A percentile compares a stretch with the other conserved stretches of the same genome.
Conservation (phyloP, 1,140 invertebrate species). For the Vanessa tameamea region DNA sequence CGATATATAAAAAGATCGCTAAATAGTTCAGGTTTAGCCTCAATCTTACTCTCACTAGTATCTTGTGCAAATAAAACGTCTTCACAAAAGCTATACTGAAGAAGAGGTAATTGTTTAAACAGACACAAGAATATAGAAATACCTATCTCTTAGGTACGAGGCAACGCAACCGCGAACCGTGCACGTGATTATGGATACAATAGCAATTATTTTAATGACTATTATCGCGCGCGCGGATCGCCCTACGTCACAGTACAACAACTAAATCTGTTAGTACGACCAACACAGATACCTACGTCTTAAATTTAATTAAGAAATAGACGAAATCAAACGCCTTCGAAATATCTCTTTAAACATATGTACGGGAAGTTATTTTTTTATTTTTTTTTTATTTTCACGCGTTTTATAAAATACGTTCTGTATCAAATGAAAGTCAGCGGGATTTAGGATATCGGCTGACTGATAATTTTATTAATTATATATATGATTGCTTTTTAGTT, state of each 20-base stretch:
- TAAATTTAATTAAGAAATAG: conserved; percentile 77
- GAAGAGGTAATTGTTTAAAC: conserved; percentile 77
- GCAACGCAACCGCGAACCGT: conserved; percentile 3
- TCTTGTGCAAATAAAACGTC: conserved; percentile 77
- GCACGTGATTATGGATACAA: conserved; percentile 32
- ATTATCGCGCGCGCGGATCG: conserved; percentile 25
- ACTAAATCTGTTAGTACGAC: conserved; percentile 76
- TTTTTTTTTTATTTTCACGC: conserved; percentile 59
- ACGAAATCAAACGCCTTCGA: conserved; percentile 72
- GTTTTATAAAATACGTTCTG: conserved; percentile 78
- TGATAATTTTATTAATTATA: conserved; percentile 66
- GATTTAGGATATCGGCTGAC: conserved; percentile 73
- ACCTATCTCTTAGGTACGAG: conserved; percentile 68
- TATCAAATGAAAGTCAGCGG: conserved; percentile 75
- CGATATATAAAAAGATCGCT: conserved; percentile 12
- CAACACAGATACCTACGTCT: conserved; percentile 77
- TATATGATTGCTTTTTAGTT: conserved; percentile 78
- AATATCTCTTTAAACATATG: neutral
- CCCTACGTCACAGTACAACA: conserved; percentile 51
- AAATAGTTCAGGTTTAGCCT: conserved; percentile 62
- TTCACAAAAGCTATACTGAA: conserved; percentile 78
- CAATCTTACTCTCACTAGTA: conserved; percentile 69
- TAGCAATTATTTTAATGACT: conserved; percentile 25
- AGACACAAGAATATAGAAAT: conserved; percentile 78
- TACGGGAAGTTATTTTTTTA: conserved; percentile 36